These are phyloP conservation scores for Upupa epops DNA, from an alignment of 2,113 vertebrate genomes.

Conservation along the genomic window DNA sequence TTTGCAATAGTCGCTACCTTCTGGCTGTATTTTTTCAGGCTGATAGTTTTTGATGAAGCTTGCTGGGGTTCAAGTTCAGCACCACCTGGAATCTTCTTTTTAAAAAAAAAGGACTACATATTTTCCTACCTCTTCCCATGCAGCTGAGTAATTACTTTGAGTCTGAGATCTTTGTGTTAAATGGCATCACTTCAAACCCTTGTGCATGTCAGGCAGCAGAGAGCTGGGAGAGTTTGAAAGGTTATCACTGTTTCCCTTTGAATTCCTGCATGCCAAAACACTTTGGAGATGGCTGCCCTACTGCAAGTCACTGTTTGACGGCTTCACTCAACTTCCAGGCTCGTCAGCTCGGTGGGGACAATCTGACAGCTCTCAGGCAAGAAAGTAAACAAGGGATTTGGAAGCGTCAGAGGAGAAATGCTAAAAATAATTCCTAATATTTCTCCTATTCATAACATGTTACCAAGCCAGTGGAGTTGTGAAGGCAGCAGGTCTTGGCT, in stretches of 20 bases:
- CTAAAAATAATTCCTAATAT: conserved; percentile 76
- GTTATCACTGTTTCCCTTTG: conserved; percentile 70
- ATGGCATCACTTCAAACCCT: conserved; percentile 63
- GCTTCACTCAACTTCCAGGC: conserved; percentile 73
- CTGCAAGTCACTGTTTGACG: conserved; percentile 75
- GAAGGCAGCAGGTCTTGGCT: conserved; percentile 48
- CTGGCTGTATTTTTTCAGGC: neutral
- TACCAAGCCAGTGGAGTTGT: conserved; percentile 47
- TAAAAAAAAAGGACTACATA: neutral
- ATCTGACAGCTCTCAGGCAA: conserved; percentile 73
- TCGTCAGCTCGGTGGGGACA: conserved; percentile 42
- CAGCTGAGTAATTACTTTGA: conserved; percentile 48
- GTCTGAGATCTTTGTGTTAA: conserved; percentile 42
- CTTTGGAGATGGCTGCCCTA: conserved; percentile 68
- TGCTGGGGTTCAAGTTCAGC: conserved; percentile 14
- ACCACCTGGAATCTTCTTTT: conserved; percentile 45
- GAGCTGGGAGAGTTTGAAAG: conserved; percentile 65
- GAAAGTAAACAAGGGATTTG: conserved; percentile 80
- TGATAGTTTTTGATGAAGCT: conserved; percentile 34
- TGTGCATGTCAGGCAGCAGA: conserved; percentile 56
- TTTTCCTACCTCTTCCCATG: conserved; percentile 46
- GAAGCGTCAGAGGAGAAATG: conserved; percentile 70
- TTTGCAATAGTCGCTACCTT: neutral
- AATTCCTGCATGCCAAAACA: conserved; percentile 67
- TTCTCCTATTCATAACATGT: conserved; percentile 73